Percentiles rank a stretch among this genome's conserved stretches.
Conservation (phyloP, 1,140 invertebrate genomes). For the Colletes latitarsis region DNA sequence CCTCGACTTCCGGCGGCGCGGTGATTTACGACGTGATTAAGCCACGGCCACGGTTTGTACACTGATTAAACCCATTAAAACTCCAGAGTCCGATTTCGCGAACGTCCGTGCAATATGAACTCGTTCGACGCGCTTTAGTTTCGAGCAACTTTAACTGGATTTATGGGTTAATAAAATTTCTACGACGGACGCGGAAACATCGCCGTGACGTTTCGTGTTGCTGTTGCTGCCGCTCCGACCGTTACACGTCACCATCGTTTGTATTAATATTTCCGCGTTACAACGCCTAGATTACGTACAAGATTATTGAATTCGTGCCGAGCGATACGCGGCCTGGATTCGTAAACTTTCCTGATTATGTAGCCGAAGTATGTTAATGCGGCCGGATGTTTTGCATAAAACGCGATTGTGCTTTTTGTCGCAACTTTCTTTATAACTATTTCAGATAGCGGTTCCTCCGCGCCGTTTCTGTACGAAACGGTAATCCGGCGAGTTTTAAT, state of each 20-base stretch:
- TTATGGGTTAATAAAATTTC: constrained; percentile 61
- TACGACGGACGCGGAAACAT: constrained; percentile 40
- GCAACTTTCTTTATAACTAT: background rate
- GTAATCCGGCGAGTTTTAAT: background rate
- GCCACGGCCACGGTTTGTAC: constrained; percentile 23
- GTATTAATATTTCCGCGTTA: constrained; percentile 39
- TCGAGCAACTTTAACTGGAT: constrained; percentile 39
- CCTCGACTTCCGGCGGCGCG: background rate
- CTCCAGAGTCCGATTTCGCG: constrained; percentile 34
- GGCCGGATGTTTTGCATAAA: constrained; percentile 29
- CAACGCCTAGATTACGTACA: constrained; percentile 16
- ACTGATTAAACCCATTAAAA: constrained; percentile 51
- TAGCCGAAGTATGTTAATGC: constrained; percentile 30
- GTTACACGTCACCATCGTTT: constrained; percentile 8
- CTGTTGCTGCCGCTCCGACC: background rate
- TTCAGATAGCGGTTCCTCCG: background rate
- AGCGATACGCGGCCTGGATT: constrained; percentile 32
- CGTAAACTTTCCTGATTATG: constrained; percentile 26
- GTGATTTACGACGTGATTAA: constrained; percentile 46
- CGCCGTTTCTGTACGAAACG: background rate
- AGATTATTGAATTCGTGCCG: constrained; percentile 43
- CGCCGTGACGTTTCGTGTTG: constrained; percentile 20
- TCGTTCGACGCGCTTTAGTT: constrained; percentile 30
- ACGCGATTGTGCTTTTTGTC: background rate
- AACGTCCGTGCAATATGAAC: constrained; percentile 40